Percentiles rank a stretch among this genome's conserved stretches.
phyloP scores from a whole-genome alignment of 2,888 invertebrate species.

The Luffia ferchaultella region DNA sequence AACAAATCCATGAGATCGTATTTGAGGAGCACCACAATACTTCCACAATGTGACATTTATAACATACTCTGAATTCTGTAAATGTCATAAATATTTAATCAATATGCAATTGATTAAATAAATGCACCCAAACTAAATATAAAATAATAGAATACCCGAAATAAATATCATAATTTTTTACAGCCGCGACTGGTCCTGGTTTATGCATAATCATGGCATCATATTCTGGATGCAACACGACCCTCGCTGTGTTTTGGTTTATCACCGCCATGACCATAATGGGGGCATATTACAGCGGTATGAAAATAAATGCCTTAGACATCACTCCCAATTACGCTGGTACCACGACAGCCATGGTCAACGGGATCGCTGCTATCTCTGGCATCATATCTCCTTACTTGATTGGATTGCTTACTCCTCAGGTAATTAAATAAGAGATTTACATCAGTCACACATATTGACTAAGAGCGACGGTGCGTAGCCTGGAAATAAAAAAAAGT shows the following conservation, averaged over 20 bases:
- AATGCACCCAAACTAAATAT: too few relatives aligned
- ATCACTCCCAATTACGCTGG: conserved; percentile 72
- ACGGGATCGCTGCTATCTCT: conserved; percentile 70
- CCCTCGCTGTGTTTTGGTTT: conserved; percentile 64
- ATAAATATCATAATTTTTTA: too few relatives aligned
- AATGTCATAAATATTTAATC: too few relatives aligned
- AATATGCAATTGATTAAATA: too few relatives aligned
- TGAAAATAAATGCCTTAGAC: conserved; percentile 73
- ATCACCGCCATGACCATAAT: conserved; percentile 72
- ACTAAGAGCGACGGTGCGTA: too few relatives aligned
- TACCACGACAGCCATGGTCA: conserved; percentile 70
- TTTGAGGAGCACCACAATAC: too few relatives aligned
- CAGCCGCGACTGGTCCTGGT: conserved; percentile 72
- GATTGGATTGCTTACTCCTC: conserved; percentile 67
- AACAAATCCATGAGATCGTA: too few relatives aligned
- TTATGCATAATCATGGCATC: conserved; percentile 69
- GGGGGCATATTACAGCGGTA: conserved; percentile 76
- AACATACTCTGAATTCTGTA: too few relatives aligned
- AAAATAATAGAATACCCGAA: too few relatives aligned
- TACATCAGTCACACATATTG: background rate
- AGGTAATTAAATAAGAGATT: conserved; percentile 47
- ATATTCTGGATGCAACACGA: conserved; percentile 68
- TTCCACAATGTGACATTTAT: too few relatives aligned
- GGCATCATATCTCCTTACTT: conserved; percentile 71
- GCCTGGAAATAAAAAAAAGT: too few relatives aligned